These are phyloP conservation scores for Campylomormyrus numenius DNA, from an alignment of 2,113 vertebrate species.

Conservation along the genomic window DNA sequence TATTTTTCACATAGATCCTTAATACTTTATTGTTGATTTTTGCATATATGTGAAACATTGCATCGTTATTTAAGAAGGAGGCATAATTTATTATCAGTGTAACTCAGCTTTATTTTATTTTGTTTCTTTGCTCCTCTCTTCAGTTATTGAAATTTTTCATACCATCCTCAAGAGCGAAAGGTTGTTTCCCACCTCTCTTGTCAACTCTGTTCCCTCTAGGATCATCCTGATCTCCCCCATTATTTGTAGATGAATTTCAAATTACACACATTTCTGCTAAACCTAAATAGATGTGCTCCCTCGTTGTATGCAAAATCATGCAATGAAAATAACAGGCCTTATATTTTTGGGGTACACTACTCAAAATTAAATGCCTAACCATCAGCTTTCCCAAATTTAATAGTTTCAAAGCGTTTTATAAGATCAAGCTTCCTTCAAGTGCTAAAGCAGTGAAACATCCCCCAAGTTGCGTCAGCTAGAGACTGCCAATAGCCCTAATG, in stretches of 20 bases:
- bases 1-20: not conserved
- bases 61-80: slow-evolving; percentile 6
- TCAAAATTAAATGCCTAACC: not conserved
- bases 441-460: not conserved
- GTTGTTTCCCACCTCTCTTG: not conserved
- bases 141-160: not conserved
- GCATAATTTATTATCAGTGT: not conserved
- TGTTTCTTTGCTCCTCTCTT: not conserved
- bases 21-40: slow-evolving; percentile 9
- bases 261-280: not conserved
- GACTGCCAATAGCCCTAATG: not conserved
- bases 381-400: not conserved
- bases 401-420: not conserved
- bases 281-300: not conserved
- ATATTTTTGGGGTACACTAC: not conserved
- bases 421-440: not conserved
- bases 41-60: not conserved
- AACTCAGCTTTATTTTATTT: not conserved
- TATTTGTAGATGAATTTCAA: not conserved
- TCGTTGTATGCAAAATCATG: not conserved
- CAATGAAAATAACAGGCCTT: not conserved
- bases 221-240: not conserved
- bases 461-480: not conserved
- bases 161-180: not conserved
- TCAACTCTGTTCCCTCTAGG: not conserved